Evolutionary conservation across 2,888 invertebrate genomes (phyloP), one percentile per base, ranked within the genome.

Genomic region (Agapostemon virescens): DNA sequence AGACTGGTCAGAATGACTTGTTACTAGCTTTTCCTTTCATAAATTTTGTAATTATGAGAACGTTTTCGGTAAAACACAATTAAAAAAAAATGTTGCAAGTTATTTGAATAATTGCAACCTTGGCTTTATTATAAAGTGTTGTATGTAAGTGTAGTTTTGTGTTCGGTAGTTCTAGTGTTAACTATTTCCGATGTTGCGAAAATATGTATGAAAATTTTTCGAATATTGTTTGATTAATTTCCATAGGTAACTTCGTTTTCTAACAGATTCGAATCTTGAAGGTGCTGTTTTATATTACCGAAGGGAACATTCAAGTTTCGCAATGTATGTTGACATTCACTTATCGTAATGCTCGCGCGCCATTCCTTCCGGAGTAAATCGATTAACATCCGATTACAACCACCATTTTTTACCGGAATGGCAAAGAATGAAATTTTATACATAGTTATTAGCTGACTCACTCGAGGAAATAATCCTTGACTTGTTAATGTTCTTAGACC

Each of bases 261-360:
- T 15, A 55, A 26, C 9, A 15, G 55, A 55, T 23, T 5, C 23
- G 15, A 55, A 55, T 55, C 26, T 26, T 26, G 23, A 13, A 6
- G 26, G 26, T 26, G 55, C 55, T 23, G 55, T 55, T 23, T 55
- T 26, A 26, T 26, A 15, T 23, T 6, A 26, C 55, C 55, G 26
- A 55, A 55, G 55, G 15, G 55, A 55, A 55, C 55, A 55, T 26
- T 55, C 55, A 23, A 55, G 55, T 55, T 55, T 55, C 55, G 23
- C 26, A 26, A 15, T 26, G 15, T 26, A 26, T 55, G 26, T 26
- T 55, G 23, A 55, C 26, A 55, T 55, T 55, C 26, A 15, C 55
- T 55, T 26, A 55, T 55, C 55, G 23, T 55, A 55, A 55, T 55
- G 26, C 55, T 13, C 23, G 6, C 23, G 6, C 13, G 55, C 23